Evolutionary conservation across 2,113 vertebrate species (phyloP).

Genomic region (Excalfactoria chinensis): DNA sequence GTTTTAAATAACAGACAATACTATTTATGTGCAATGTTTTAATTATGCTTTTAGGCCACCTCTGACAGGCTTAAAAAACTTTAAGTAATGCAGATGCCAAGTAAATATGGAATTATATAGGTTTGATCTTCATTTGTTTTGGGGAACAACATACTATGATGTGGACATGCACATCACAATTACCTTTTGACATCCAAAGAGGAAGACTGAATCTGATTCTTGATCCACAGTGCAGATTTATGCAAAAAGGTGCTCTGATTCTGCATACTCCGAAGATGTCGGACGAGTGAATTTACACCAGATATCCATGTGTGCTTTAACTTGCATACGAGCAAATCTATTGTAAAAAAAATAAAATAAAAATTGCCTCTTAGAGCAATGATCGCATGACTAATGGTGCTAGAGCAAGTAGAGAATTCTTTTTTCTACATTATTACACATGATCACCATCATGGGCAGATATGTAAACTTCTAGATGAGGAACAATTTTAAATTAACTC

Average conservation of each 20-base stretch:
- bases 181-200: conserved; percentile 88
- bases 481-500: not conserved
- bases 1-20: not conserved
- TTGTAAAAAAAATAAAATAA: not conserved
- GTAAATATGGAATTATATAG: not conserved
- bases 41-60: not conserved
- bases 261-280: conserved; percentile 71
- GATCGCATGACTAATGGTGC: not conserved
- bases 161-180: not conserved
- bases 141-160: not conserved
- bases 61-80: not conserved
- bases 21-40: not conserved
- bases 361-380: not conserved
- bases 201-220: conserved; percentile 83
- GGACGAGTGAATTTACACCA: conserved; percentile 86
- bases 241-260: conserved; percentile 84
- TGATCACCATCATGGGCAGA: not conserved
- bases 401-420: not conserved
- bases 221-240: conserved; percentile 88
- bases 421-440: not conserved
- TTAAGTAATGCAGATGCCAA: not conserved
- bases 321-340: conserved; percentile 88
- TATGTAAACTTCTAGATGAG: not conserved
- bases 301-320: conserved; percentile 86
- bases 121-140: not conserved